Evolutionary conservation across 2,888 invertebrate genomes (phyloP).

Genomic region (Sinhomidia bicolor): DNA sequence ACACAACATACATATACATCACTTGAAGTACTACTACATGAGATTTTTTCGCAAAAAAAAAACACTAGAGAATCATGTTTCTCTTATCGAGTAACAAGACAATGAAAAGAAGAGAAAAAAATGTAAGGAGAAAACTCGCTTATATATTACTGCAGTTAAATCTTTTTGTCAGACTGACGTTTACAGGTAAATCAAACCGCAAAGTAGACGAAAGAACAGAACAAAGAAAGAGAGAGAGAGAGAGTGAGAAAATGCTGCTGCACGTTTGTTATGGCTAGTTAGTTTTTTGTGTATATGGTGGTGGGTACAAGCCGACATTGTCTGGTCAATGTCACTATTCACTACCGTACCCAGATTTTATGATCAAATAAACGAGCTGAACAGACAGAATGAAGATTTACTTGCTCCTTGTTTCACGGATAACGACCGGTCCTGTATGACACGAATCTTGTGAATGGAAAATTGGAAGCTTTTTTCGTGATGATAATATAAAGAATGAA

Average conservation of each 20-base stretch:
- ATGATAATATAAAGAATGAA: constrained; percentile 11
- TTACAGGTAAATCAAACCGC: constrained; percentile 40
- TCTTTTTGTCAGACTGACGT: constrained; percentile 11
- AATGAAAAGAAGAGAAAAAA: background rate
- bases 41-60: background rate
- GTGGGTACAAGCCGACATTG: background rate
- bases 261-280: background rate
- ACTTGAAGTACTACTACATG: background rate
- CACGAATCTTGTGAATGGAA: constrained; percentile 49
- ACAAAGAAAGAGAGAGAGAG: too few species aligned
- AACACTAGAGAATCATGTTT: background rate
- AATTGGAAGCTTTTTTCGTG: constrained; percentile 31
- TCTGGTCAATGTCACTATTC: constrained; percentile 19
- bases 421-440: constrained; percentile 49
- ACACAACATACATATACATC: background rate
- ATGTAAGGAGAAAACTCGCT: background rate
- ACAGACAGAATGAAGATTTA: constrained; percentile 65
- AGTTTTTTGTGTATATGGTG: background rate
- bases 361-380: constrained; percentile 63
- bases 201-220: background rate
- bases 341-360: constrained; percentile 49
- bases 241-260: too few species aligned
- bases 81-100: background rate
- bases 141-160: background rate
- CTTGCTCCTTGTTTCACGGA: constrained; percentile 54